Evolutionary conservation across 1,140 invertebrate genomes (phyloP), one percentile per base, ranked within the genome.

Genomic region (Zaprionus vittiger): DNA sequence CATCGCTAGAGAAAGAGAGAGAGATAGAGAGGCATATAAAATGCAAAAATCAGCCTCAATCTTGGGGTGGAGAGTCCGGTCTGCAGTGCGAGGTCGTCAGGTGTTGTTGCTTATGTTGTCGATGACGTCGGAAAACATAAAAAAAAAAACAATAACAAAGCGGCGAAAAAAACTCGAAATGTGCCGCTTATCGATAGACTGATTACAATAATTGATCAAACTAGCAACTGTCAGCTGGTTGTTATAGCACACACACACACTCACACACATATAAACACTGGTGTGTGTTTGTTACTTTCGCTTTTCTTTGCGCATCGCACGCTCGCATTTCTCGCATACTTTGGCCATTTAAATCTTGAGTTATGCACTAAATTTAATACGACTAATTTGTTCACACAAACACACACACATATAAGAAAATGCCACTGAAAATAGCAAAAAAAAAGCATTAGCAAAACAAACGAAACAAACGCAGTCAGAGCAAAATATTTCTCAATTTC

Each of bases 151-250:
- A 28, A 66, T 28, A 73, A 71, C 64, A 37, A 63, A 49, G 28
- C 28, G 17, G 56, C 41, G 63, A 64, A 56, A 15, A 38, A 60
- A 28, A 31, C 62, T 24, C 61, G 34, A 55, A 61, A 47, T 63
- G 41, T 44, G 41, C 15, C n/a, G 41, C n/a, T 77, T 73, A 73
- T 77, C 70, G 74, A 28, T 26, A 17, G 6, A 67, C 38, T 67
- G n/a, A 87, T 87, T 80, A 89, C 77, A 83, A 90, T 80, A 89
- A 89, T 90, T 89, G 85, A 90, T 89, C 81, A 90, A 89, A 87
- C 80, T 83, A 54, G 20, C 47, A 54, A 67, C 54, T 56, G 31
- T 31, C 34, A n/a, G 54, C 28, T 71, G 65, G 31, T 76, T 77
- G 68, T 44, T 77, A 55, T 63, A 22, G 55, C n/a, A 59, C 31